phyloP scores from a whole-genome alignment of 2,113 vertebrate species.

The Eidolon helvum region DNA sequence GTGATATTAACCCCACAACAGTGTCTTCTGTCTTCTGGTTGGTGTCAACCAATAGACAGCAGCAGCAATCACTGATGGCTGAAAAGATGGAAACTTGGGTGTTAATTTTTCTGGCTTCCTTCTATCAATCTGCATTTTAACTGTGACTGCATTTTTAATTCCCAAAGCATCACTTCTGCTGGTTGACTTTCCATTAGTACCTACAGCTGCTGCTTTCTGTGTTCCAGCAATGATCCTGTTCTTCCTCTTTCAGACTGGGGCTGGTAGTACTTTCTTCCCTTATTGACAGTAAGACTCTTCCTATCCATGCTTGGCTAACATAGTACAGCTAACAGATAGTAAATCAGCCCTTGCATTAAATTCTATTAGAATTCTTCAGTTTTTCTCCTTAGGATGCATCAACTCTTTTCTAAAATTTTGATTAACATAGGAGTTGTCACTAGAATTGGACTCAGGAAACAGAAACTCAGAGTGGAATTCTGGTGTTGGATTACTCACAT shows the following conservation, averaged over 20 bases:
- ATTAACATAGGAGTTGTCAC: background rate
- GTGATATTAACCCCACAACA: no score
- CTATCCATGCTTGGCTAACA: background rate
- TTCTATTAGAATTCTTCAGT: background rate
- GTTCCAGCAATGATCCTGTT: fast-evolving
- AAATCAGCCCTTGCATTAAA: background rate
- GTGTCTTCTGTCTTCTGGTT: no score
- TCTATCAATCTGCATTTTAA: fast-evolving
- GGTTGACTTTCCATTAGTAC: background rate
- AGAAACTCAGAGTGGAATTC: background rate
- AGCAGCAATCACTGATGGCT: background rate
- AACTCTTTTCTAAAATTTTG: background rate
- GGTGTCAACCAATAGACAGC: no score
- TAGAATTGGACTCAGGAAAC: background rate
- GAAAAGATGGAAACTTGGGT: background rate
- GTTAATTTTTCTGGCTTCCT: background rate
- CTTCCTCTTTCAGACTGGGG: background rate
- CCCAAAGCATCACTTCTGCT: background rate
- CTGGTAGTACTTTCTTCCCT: fast-evolving
- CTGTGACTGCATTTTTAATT: fast-evolving
- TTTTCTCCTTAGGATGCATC: background rate
- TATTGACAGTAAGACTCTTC: background rate
- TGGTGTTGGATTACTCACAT: background rate
- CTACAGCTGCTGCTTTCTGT: background rate
- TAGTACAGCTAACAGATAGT: background rate